phyloP scores from a whole-genome alignment of 2,888 invertebrate species.

The Acheta domesticus region DNA sequence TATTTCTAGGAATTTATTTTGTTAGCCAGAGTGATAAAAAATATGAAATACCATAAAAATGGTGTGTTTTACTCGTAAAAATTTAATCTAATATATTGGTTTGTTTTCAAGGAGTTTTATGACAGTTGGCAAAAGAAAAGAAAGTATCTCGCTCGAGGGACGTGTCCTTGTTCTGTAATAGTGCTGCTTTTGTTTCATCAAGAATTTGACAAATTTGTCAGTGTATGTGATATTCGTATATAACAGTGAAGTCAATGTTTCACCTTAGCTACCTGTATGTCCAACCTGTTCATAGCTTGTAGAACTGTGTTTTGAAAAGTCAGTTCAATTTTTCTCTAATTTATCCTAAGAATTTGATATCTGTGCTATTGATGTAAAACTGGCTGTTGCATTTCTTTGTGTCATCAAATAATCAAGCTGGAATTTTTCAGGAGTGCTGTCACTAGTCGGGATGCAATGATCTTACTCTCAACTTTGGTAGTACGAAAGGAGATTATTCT shows the following conservation, averaged over 20 bases:
- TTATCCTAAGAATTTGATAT: background rate
- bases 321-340: background rate
- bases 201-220: background rate
- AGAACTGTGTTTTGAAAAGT: background rate
- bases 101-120: conserved; percentile 6
- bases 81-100: background rate
- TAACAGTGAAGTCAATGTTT: background rate
- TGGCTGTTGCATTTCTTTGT: background rate
- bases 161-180: conserved; percentile 20
- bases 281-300: background rate
- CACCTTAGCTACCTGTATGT: background rate
- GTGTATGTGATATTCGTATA: background rate
- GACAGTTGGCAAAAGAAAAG: background rate
- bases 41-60: conserved; percentile 19
- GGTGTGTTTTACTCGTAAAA: background rate
- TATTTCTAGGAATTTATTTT: conserved; percentile 30
- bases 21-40: conserved; percentile 20
- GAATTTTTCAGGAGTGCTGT: too few species aligned
- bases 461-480: too few species aligned
- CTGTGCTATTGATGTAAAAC: background rate
- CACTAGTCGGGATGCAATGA: too few species aligned
- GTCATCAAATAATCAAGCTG: too few species aligned
- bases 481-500: too few species aligned
- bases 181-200: background rate
- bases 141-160: background rate